Evolutionary conservation across 2,888 invertebrate species (phyloP).

Genomic region (Thelaira solivaga): DNA sequence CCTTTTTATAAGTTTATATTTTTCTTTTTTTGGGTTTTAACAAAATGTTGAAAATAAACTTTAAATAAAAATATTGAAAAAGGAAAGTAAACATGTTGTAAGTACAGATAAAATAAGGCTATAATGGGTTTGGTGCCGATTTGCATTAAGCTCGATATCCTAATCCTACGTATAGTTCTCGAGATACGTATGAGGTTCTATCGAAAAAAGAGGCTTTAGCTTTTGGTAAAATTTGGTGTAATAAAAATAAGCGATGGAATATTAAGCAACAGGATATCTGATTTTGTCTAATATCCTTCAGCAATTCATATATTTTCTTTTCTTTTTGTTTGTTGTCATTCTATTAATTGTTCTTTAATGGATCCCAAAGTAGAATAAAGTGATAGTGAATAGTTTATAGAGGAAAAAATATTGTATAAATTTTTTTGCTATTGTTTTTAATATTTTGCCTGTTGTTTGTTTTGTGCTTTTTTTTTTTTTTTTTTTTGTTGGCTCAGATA

Average conservation of each 20-base stretch:
- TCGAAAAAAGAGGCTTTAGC: no score
- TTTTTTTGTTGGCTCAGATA: slow-evolving; percentile 44
- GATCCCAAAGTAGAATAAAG: slow-evolving; percentile 6
- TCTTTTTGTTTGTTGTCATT: slow-evolving; percentile 8
- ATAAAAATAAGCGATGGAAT: neutral
- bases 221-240: no score
- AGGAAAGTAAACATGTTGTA: no score
- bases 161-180: no score
- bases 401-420: slow-evolving; percentile 6
- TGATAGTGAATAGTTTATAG: slow-evolving; percentile 27
- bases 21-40: no score
- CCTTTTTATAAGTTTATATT: no score
- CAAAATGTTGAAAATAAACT: no score
- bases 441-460: slow-evolving; percentile 2
- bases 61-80: no score
- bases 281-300: neutral
- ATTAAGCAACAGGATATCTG: slow-evolving; percentile 48
- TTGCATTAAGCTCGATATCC: no score
- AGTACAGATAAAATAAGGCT: no score
- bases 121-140: no score
- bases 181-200: no score
- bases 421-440: neutral
- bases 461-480: neutral
- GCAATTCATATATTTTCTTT: neutral
- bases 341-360: slow-evolving; percentile 56